Percentiles rank a stretch among this genome's conserved stretches.
These are phyloP conservation scores for Drosophila anomelani DNA, from an alignment of 2,888 invertebrate genomes.

Conservation along the genomic window DNA sequence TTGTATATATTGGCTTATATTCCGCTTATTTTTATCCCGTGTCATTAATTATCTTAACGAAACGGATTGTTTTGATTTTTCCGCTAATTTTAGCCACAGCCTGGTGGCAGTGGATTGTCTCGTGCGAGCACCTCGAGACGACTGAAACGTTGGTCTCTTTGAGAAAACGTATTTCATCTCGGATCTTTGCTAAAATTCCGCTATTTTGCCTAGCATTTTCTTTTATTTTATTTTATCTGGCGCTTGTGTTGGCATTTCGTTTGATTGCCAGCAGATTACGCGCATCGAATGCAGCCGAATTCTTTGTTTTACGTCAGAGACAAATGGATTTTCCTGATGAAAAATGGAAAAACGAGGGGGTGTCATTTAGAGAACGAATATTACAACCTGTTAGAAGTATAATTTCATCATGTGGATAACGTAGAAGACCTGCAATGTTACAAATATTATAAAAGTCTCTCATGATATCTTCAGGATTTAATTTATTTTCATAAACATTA, in stretches of 20 bases:
- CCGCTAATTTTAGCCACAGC: constrained; percentile 49
- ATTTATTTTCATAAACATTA: too few species aligned
- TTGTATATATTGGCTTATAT: constrained; percentile 34
- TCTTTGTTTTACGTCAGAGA: constrained; percentile 63
- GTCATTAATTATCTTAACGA: constrained; percentile 46
- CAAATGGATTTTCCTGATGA: constrained; percentile 12
- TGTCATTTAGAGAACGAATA: not conserved
- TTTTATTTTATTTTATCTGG: constrained; percentile 59
- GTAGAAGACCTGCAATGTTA: too few species aligned
- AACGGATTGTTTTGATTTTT: constrained; percentile 45
- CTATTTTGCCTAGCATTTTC: constrained; percentile 44
- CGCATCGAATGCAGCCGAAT: constrained; percentile 49
- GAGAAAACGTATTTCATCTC: constrained; percentile 63
- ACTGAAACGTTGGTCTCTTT: constrained; percentile 62
- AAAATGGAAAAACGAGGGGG: not conserved
- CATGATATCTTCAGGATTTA: not conserved
- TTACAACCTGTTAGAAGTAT: constrained; percentile 20
- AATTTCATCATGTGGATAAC: not conserved
- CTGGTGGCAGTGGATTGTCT: constrained; percentile 53
- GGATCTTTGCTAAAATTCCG: constrained; percentile 38
- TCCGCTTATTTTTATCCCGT: constrained; percentile 49
- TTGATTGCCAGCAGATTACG: constrained; percentile 51
- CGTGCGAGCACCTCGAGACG: constrained; percentile 60
- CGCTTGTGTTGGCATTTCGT: constrained; percentile 44
- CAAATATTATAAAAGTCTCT: too few species aligned